Conservation (phyloP, 2,888 invertebrate species). For the Tuta absoluta region DNA sequence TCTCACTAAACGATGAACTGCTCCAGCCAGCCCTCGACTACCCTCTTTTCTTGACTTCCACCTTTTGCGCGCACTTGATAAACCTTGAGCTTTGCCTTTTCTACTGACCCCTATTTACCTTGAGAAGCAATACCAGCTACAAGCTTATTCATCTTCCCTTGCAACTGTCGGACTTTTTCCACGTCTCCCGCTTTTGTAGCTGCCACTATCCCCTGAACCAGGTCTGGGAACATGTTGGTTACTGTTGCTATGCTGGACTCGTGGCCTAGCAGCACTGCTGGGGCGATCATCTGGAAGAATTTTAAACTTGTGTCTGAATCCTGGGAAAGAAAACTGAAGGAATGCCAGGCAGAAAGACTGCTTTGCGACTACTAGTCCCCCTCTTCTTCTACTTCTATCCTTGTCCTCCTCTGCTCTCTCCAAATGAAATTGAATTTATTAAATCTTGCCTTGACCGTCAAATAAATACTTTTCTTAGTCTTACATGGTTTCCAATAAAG, state of each 20-base stretch:
- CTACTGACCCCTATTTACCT: constrained; percentile 52
- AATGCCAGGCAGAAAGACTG: no score
- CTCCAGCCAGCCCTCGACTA: no score
- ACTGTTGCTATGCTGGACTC: constrained; percentile 86
- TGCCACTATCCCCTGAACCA: constrained; percentile 74
- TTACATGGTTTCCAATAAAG: constrained; percentile 80
- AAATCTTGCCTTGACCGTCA: neutral
- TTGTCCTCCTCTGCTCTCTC: neutral
- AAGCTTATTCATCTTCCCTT: constrained; percentile 69
- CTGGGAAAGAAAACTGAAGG: neutral
- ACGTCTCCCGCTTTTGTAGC: constrained; percentile 66
- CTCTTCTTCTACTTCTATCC: neutral
- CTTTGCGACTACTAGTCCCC: neutral
- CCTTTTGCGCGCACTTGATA: no score
- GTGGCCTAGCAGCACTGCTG: constrained; percentile 83
- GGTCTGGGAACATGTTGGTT: constrained; percentile 83
- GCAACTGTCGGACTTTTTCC: constrained; percentile 64
- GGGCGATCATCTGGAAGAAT: constrained; percentile 80
- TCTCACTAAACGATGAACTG: no score
- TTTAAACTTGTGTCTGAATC: neutral
- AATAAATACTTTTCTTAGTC: neutral
- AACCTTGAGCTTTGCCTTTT: no score
- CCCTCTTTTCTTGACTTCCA: no score
- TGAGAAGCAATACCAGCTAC: constrained; percentile 66
- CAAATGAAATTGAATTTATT: neutral